Evolutionary conservation across 2,888 invertebrate genomes (phyloP).

Genomic region (Dione vanillae): DNA sequence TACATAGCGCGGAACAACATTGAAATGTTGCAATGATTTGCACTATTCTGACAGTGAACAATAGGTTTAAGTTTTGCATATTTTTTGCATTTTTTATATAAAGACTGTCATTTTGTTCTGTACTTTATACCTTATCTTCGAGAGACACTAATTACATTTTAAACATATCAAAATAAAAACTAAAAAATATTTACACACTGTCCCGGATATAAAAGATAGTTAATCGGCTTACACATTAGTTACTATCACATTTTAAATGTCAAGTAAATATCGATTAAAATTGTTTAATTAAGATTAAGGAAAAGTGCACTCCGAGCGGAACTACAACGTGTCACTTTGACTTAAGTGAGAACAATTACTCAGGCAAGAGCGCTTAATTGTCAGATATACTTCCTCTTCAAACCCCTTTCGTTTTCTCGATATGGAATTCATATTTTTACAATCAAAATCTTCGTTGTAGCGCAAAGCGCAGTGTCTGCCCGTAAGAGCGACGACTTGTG

Average conservation of each 20-base stretch:
- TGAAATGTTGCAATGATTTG: neutral
- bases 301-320: conserved; percentile 16
- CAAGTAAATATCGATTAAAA: conserved; percentile 12
- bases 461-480: too few relatives aligned
- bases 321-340: conserved; percentile 13
- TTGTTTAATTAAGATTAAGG: conserved; percentile 20
- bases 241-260: conserved; percentile 16
- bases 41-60: neutral
- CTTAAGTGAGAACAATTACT: conserved; percentile 23
- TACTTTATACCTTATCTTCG: neutral
- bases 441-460: neutral
- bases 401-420: neutral
- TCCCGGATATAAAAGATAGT: conserved; percentile 5
- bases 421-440: neutral
- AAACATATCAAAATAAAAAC: neutral
- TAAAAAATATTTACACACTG: neutral
- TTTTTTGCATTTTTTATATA: neutral
- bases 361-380: neutral
- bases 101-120: neutral
- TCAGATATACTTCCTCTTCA: conserved; percentile 13
- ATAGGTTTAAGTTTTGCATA: neutral
- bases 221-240: conserved; percentile 7
- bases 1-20: neutral
- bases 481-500: too few relatives aligned
- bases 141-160: neutral